Evolutionary conservation across 1,140 invertebrate species (phyloP), one percentile per base, ranked within the genome.

Genomic region (Zophobas atratus): DNA sequence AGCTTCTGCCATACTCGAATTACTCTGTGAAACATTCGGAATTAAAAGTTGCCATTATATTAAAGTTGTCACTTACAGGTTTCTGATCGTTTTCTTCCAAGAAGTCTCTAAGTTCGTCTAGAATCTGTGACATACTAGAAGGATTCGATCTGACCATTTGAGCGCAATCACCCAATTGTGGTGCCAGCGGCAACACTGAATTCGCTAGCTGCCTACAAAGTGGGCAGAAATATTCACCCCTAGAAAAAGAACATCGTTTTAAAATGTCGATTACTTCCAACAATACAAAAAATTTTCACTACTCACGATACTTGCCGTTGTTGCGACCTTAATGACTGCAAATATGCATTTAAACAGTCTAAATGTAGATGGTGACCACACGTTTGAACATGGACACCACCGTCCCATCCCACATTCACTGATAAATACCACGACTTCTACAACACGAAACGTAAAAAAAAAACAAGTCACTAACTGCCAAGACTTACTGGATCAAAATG

Each of bases 291-390:
- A 20, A 20, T 96, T 20, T 20, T 20, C 20, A 20, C 20, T 20
- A 20, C 94, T 72, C 92, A 91, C 80, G 93, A 92, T 67, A 95
- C 91, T 53, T 92, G 92, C 6, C 94, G 88, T 83, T 94, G 93
- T 79, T 94, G 93, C 79, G 89, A 92, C 67, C 92, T 90, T 51
- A 98, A 88, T 2, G 96, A 96, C 76, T 92, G 90, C 56, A 97
- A 88, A 88, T 98, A 99, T 0, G 95, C 93, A 84, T 94, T 93
- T 79, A 97, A 91, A 87, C 97, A 99, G 84, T 96, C 95, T 72
- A 98, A 89, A 88, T 99, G 97, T 41, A 99, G 88, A 86, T 98
- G 96, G 88, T 99, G 97, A 6, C 97, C 97, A 88, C 97, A 99
- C 0, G 97, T 97, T 88, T 97, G 95, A n/a, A 97, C 95, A 85